Percentiles rank a stretch among this genome's conserved stretches.
These are phyloP conservation scores for Ophion obscuratus DNA, from an alignment of 2,888 invertebrate genomes.

Conservation along the genomic window DNA sequence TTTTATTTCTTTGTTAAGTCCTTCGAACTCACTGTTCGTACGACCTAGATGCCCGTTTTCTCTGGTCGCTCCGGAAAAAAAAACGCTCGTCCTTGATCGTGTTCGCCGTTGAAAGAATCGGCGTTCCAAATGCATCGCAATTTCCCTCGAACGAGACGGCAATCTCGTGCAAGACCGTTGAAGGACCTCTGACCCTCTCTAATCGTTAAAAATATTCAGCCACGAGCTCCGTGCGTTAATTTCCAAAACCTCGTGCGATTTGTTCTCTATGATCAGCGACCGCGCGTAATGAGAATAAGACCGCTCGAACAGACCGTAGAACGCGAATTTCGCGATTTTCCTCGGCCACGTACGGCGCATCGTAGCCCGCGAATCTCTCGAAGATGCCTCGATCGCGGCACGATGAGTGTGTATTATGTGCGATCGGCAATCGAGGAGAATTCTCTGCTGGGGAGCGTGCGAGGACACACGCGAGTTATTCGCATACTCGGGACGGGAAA, in stretches of 20 bases:
- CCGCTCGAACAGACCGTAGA: neutral
- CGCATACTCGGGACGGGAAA: slow-evolving; percentile 1
- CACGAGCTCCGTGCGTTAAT: slow-evolving; percentile 22
- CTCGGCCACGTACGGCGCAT: slow-evolving; percentile 50
- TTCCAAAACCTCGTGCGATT: slow-evolving; percentile 16
- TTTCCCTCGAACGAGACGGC: neutral
- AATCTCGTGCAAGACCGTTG: slow-evolving; percentile 1
- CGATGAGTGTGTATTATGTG: slow-evolving; percentile 11
- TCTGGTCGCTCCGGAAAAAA: neutral
- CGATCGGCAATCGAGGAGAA: slow-evolving; percentile 4
- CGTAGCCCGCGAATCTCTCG: slow-evolving; percentile 10
- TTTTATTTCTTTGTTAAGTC: neutral
- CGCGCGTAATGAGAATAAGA: slow-evolving; percentile 17
- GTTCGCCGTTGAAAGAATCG: neutral
- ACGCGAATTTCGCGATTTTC: slow-evolving; percentile 52
- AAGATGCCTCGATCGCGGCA: neutral
- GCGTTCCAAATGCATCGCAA: neutral
- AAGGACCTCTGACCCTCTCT: slow-evolving; percentile 4
- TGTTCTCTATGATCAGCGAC: slow-evolving; percentile 26
- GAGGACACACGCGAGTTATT: slow-evolving; percentile 56
- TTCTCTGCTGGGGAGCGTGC: slow-evolving; percentile 47
- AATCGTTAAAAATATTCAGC: neutral
- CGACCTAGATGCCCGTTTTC: neutral
- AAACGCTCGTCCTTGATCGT: neutral
- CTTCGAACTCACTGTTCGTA: neutral